Percentiles rank a stretch among this genome's conserved stretches.
Evolutionary conservation across 2,888 invertebrate species (phyloP).

Genomic region (Drosophila affinis): DNA sequence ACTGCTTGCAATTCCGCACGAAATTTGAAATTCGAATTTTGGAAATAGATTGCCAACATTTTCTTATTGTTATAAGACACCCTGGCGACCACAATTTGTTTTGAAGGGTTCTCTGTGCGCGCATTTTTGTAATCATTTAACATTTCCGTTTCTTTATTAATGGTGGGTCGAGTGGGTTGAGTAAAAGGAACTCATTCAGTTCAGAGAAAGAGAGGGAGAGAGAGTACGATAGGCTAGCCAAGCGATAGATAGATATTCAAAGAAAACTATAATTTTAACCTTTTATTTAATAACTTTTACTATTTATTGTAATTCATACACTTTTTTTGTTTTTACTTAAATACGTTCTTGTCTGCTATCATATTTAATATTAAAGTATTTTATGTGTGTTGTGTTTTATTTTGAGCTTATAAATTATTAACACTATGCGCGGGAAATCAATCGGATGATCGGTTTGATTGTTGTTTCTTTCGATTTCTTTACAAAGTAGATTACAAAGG

Average conservation of each 20-base stretch:
- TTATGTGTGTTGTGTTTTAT: constrained; percentile 19
- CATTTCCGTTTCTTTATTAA: too few relatives aligned
- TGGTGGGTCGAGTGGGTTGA: too few relatives aligned
- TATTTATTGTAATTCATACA: constrained; percentile 69
- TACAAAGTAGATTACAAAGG: constrained; percentile 65
- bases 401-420: constrained; percentile 77
- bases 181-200: too few relatives aligned
- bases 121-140: too few relatives aligned
- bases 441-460: constrained; percentile 24
- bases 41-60: too few relatives aligned
- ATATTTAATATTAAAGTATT: constrained; percentile 68
- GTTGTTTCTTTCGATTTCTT: constrained; percentile 35
- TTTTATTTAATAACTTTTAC: constrained; percentile 75
- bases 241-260: background rate
- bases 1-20: too few relatives aligned
- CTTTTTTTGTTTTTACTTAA: constrained; percentile 47
- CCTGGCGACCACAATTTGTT: too few relatives aligned
- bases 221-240: too few relatives aligned
- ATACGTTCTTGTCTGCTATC: constrained; percentile 23
- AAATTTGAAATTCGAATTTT: too few relatives aligned
- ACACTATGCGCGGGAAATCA: constrained; percentile 70
- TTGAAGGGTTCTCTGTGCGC: too few relatives aligned
- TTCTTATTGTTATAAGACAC: too few relatives aligned
- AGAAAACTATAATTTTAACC: constrained; percentile 51
- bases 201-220: too few relatives aligned